Evolutionary conservation across 2,888 invertebrate genomes (phyloP), one percentile per base, ranked within the genome.

Genomic region (Lithophane ornitopus): DNA sequence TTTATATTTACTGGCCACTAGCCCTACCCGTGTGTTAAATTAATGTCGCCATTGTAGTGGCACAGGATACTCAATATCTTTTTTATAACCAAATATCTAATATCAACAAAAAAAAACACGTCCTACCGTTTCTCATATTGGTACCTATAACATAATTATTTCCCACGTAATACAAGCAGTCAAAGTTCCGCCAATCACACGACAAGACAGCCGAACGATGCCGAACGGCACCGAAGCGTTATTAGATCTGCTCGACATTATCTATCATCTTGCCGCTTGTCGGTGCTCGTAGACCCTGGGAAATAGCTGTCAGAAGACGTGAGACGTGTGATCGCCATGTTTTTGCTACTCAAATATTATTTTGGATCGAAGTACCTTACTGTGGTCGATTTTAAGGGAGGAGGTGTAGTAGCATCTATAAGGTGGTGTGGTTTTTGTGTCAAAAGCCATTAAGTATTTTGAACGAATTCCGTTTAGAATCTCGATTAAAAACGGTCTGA

Each of bases 91-190:
- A 69, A 68, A 68, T 83, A 80, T 66, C 78, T 11, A 54, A 56
- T 70, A 44, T 28, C 74, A 61, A 56, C 34, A 78, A 80, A 80
- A 68, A 80, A 68, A 80, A 70, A 69, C 49, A 59, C 28, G 52
- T 61, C 26, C 39, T 16, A 46, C 8, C 8, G 4, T 62, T 26
- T 2, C 67, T 84, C 58, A 12, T 70, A 61, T 63, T 70, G 73
- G 41, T 26, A n/a, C n/a, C n/a, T n/a, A 52, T 83, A 62, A 49
- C 58, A 62, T 49, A 34, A 34, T 34, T 34, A 68, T 62, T 87
- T 87, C 87, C 77, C 87, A 88, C 82, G 82, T 85, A 84, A 88
- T 70, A 84, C 80, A 73, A 78, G 79, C 85, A 86, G 87, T 76
- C 70, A 66, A 41, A 78, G 83, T 85, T 81, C 81, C 82, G 81